Conservation (phyloP, 2,888 invertebrate species). For the Pachycephus smyrnensis region DNA sequence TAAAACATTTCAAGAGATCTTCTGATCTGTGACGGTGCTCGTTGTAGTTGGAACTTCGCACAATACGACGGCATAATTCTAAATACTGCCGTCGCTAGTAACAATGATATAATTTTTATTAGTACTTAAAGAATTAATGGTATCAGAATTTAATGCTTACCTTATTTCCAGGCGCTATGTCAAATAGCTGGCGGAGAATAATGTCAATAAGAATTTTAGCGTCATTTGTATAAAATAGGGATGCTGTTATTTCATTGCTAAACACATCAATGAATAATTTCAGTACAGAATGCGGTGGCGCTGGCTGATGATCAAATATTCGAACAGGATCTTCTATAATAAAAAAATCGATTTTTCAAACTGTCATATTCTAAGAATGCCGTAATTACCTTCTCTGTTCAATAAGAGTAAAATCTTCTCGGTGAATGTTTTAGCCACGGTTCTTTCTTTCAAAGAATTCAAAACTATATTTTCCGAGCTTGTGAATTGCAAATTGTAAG, state of each 20-base stretch:
- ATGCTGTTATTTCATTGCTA: conserved; percentile 81
- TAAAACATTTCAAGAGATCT: conserved; percentile 87
- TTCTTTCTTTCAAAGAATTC: conserved; percentile 76
- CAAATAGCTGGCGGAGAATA: conserved; percentile 88
- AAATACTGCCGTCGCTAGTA: conserved; percentile 84
- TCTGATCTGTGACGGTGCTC: conserved; percentile 84
- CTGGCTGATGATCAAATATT: conserved; percentile 85
- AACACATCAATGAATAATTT: conserved; percentile 92
- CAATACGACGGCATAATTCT: conserved; percentile 81
- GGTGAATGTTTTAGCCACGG: conserved; percentile 87
- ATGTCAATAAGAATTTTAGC: conserved; percentile 94
- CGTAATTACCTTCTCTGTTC: conserved; percentile 84
- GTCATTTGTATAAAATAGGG: conserved; percentile 94
- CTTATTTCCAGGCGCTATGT: conserved; percentile 88
- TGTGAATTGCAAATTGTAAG: conserved; percentile 90
- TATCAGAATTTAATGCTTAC: conserved; percentile 63
- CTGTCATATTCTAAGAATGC: neutral
- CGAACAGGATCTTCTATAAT: conserved; percentile 86
- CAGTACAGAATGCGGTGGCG: conserved; percentile 85
- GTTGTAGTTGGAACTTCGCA: conserved; percentile 84
- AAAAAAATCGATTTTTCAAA: neutral
- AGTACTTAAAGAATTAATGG: neutral
- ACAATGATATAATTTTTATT: conserved; percentile 34
- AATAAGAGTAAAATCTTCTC: conserved; percentile 89
- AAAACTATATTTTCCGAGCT: conserved; percentile 78